Evolutionary conservation across 2,888 invertebrate genomes (phyloP).

Genomic region (Caenorhabditis sulstoni): DNA sequence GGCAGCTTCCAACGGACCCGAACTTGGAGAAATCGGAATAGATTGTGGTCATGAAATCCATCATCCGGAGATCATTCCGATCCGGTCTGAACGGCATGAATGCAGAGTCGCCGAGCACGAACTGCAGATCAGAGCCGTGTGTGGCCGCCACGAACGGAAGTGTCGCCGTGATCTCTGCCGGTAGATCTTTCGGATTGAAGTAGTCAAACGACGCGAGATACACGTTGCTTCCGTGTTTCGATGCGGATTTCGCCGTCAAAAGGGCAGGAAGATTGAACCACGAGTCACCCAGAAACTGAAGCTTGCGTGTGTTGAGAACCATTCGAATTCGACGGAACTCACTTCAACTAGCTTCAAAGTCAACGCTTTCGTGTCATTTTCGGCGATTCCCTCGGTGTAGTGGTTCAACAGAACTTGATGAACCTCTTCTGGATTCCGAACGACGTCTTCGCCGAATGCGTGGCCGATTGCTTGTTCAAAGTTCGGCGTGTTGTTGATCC

Average conservation of each 20-base stretch:
- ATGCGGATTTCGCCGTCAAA: constrained; percentile 48
- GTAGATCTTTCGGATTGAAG: constrained; percentile 43
- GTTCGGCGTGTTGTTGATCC: too few species aligned
- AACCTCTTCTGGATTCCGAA: constrained; percentile 19
- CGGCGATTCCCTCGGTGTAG: constrained; percentile 41
- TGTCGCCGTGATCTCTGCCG: constrained; percentile 35
- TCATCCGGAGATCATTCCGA: constrained; percentile 60
- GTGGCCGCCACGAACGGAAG: constrained; percentile 50
- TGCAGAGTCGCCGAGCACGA: constrained; percentile 68
- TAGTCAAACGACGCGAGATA: constrained; percentile 62
- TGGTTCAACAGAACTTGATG: constrained; percentile 5
- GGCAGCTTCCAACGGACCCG: too few species aligned
- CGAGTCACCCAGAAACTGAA: constrained; percentile 57
- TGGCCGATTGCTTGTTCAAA: too few species aligned
- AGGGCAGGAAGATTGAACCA: constrained; percentile 49
- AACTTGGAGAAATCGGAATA: constrained; percentile 70
- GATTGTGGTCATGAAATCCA: constrained; percentile 64
- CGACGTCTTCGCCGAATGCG: too few species aligned
- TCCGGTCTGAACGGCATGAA: constrained; percentile 64
- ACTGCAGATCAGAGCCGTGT: constrained; percentile 67
- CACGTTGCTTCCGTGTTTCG: constrained; percentile 51
- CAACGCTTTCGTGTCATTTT: constrained; percentile 22
- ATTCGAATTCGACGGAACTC: not conserved
- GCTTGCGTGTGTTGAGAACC: not conserved
- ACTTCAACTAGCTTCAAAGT: constrained; percentile 20